These are phyloP conservation scores for Chaetoderma sp. DNA, from an alignment of 2,888 invertebrate genomes.

Conservation along the genomic window DNA sequence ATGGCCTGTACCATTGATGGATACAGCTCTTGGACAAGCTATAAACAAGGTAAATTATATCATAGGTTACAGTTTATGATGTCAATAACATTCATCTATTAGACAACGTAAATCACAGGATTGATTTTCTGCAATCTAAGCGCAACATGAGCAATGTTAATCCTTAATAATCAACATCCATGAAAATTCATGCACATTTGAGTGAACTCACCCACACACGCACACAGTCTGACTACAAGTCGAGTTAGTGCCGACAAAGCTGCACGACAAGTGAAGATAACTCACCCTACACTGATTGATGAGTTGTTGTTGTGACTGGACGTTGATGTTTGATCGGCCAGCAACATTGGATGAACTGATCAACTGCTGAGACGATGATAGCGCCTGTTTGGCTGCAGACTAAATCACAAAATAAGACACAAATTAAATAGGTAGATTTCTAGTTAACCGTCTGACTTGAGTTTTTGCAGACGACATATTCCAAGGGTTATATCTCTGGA, in stretches of 20 bases:
- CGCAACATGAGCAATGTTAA: neutral
- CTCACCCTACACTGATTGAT: conserved; percentile 77
- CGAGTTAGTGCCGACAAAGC: too few species aligned
- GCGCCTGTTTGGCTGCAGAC: conserved; percentile 84
- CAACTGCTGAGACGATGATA: conserved; percentile 90
- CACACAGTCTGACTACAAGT: too few species aligned
- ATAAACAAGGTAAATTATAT: too few species aligned
- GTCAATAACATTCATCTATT: too few species aligned
- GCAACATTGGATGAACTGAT: conserved; percentile 89
- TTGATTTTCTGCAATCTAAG: neutral
- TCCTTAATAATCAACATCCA: too few species aligned
- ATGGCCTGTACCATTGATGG: conserved; percentile 83
- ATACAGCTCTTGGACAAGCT: conserved; percentile 82
- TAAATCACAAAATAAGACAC: conserved; percentile 23
- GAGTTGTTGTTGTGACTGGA: conserved; percentile 79
- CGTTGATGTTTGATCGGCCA: conserved; percentile 77
- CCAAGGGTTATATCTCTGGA: too few species aligned
- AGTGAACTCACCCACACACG: too few species aligned
- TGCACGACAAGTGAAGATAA: too few species aligned
- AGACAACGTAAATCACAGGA: too few species aligned
- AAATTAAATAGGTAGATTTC: neutral
- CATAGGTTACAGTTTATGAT: too few species aligned
- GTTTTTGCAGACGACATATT: too few species aligned
- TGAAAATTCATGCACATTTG: too few species aligned
- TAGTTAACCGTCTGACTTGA: neutral